A percentile compares a stretch with the other conserved stretches of the same genome.
These are phyloP conservation scores for Chrysomallon squamiferum DNA, from an alignment of 1,140 invertebrate species.

Conservation along the genomic window DNA sequence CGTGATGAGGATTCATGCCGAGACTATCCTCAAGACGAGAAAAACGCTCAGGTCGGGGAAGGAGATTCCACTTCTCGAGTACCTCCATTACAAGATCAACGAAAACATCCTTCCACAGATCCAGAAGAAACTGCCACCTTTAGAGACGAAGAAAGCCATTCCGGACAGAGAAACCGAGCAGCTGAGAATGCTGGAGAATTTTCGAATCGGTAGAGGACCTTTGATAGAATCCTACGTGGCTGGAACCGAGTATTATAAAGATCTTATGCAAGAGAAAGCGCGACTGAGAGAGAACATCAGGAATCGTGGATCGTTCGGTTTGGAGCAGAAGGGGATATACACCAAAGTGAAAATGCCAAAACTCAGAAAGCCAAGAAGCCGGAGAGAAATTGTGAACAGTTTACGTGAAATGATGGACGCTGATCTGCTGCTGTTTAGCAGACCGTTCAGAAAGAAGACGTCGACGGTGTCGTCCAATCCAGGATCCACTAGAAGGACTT, in stretches of 20 bases:
- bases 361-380: constrained; percentile 39
- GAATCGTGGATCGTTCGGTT: constrained; percentile 5
- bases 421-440: constrained; percentile 28
- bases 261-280: constrained; percentile 53
- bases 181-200: constrained; percentile 45
- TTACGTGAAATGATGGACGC: constrained; percentile 51
- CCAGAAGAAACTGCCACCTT: constrained; percentile 34
- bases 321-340: not conserved
- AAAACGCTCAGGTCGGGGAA: constrained; percentile 38
- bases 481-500: not conserved
- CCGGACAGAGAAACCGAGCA: constrained; percentile 14
- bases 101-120: constrained; percentile 35
- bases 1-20: constrained; percentile 43
- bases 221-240: constrained; percentile 36
- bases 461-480: not conserved
- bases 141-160: constrained; percentile 26
- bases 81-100: constrained; percentile 42
- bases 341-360: constrained; percentile 10
- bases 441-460: constrained; percentile 2
- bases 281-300: constrained; percentile 32
- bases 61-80: constrained; percentile 44
- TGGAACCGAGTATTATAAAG: constrained; percentile 49
- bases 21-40: constrained; percentile 46
- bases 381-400: constrained; percentile 46
- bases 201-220: constrained; percentile 37